These are phyloP conservation scores for Labroides dimidiatus DNA, from an alignment of 2,797 vertebrate genomes.

Conservation along the genomic window DNA sequence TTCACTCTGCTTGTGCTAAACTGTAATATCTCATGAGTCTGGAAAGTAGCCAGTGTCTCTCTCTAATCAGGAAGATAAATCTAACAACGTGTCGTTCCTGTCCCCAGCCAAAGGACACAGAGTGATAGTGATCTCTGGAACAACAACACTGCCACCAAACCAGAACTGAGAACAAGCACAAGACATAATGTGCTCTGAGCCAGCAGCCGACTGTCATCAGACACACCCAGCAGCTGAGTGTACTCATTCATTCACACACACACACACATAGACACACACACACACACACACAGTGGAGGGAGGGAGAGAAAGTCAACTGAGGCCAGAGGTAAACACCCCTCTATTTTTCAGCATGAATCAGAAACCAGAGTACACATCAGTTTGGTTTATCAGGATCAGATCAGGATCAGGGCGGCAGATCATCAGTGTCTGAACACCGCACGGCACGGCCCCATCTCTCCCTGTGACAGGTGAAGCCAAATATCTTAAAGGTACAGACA, in stretches of 20 bases:
- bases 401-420: too few species aligned
- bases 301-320: too few species aligned
- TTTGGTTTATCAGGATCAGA: too few species aligned
- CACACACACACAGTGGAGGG: too few species aligned
- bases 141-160: slow-evolving; percentile 15
- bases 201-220: not conserved
- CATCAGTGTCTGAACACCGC: too few species aligned
- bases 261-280: not conserved
- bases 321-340: too few species aligned
- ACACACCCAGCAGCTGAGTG: not conserved
- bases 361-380: too few species aligned
- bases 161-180: slow-evolving; percentile 17
- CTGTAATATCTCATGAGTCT: too few species aligned
- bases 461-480: too few species aligned
- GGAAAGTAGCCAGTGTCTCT: not conserved
- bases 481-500: too few species aligned
- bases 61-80: not conserved
- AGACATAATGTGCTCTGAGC: slow-evolving; percentile 18
- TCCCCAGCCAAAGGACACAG: not conserved
- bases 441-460: too few species aligned
- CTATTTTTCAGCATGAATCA: too few species aligned
- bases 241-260: not conserved
- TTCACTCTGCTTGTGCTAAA: not conserved
- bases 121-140: slow-evolving; percentile 7
- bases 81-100: not conserved